Conservation (phyloP, 2,797 vertebrate genomes). For the Gallinago stenura region DNA sequence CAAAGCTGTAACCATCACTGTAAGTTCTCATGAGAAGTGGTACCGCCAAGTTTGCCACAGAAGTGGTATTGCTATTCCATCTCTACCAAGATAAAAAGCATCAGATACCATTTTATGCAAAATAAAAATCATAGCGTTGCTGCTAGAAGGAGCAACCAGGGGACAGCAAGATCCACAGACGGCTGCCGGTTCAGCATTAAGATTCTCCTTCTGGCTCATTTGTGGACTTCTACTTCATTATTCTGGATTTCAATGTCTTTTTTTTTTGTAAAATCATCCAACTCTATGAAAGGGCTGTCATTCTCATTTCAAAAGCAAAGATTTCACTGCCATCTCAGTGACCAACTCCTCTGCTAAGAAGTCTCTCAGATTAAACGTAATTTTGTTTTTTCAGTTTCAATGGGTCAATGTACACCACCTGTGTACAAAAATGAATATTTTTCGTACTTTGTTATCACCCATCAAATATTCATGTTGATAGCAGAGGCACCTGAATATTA, state of each 20-base stretch:
- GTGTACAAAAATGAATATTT: background rate
- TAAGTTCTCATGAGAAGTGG: background rate
- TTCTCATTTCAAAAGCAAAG: background rate
- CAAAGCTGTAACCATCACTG: background rate
- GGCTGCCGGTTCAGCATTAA: background rate
- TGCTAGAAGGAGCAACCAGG: background rate
- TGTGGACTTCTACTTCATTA: background rate
- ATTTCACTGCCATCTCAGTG: background rate
- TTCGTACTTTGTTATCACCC: background rate
- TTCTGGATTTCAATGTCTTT: background rate
- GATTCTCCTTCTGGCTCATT: background rate
- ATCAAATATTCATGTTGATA: conserved; percentile 29
- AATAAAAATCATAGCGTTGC: background rate
- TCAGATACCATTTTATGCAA: background rate
- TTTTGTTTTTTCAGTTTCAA: background rate
- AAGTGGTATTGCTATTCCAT: background rate
- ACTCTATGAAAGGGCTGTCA: background rate
- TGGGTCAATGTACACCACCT: background rate
- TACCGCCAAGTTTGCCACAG: background rate
- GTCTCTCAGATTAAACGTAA: background rate
- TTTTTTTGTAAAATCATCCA: background rate
- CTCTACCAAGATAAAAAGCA: background rate
- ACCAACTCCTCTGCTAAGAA: background rate
- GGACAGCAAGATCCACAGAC: background rate
- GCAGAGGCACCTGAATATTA: background rate